These are phyloP conservation scores for Apaloderma vittatum DNA, from an alignment of 2,113 vertebrate genomes.

Conservation along the genomic window DNA sequence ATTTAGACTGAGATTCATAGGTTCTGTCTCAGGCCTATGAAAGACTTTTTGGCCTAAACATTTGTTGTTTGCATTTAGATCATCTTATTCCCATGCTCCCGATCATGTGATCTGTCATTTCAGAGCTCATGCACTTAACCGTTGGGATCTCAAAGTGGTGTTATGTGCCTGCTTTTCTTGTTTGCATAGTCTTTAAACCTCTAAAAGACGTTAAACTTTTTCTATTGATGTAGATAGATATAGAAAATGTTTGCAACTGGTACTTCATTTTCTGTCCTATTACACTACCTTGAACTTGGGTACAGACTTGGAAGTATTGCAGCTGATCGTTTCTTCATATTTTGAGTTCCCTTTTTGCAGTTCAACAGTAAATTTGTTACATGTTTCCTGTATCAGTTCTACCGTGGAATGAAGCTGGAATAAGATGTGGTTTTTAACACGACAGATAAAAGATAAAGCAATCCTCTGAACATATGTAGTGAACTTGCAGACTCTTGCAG, in stretches of 20 bases:
- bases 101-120: not conserved
- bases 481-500: not conserved
- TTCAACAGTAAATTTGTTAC: not conserved
- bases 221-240: not conserved
- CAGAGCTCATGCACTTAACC: not conserved
- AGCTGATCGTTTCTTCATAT: not conserved
- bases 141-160: not conserved
- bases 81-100: rapidly evolving
- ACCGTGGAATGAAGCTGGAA: not conserved
- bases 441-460: not conserved
- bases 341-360: not conserved
- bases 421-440: not conserved
- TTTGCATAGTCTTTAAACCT: not conserved
- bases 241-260: not conserved
- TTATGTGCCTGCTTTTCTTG: not conserved
- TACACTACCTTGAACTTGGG: not conserved
- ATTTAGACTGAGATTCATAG: not conserved
- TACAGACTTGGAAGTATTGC: not conserved
- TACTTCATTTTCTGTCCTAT: not conserved
- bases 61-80: not conserved
- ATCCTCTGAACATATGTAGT: not conserved
- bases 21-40: not conserved
- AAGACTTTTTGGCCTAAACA: not conserved
- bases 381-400: not conserved
- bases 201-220: not conserved